A percentile compares a stretch with the other conserved stretches of the same genome.
Conservation (phyloP, 2,797 vertebrate species). For the Liasis olivaceus region DNA sequence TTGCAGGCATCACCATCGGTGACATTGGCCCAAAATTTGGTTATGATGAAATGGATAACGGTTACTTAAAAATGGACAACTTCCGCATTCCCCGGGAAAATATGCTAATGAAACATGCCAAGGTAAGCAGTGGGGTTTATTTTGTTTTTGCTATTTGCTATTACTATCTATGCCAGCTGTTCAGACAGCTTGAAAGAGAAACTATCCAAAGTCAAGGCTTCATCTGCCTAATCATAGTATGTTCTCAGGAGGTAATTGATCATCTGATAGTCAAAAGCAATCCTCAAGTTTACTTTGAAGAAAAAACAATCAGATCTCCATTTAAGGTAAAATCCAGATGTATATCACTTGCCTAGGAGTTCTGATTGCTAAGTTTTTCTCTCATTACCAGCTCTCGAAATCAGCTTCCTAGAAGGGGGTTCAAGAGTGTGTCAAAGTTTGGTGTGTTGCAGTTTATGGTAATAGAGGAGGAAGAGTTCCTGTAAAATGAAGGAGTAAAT, state of each 20-base stretch:
- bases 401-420: not conserved
- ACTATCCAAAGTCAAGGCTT: not conserved
- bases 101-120: slow-evolving; percentile 97
- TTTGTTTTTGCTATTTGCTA: not conserved
- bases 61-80: slow-evolving; percentile 93
- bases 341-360: not conserved
- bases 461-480: not conserved
- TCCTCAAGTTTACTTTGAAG: not conserved
- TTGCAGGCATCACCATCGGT: slow-evolving; percentile 86
- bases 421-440: not conserved
- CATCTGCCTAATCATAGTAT: not conserved
- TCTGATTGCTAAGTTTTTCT: not conserved
- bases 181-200: not conserved
- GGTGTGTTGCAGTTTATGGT: not conserved
- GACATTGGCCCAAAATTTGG: slow-evolving; percentile 99
- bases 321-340: not conserved
- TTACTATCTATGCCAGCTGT: not conserved
- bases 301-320: not conserved
- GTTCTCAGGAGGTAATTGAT: not conserved
- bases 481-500: not conserved
- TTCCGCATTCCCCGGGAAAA: slow-evolving; percentile 92
- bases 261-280: not conserved
- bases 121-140: slow-evolving; percentile 76
- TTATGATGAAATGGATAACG: slow-evolving; percentile 94
- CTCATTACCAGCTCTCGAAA: not conserved